phyloP scores from a whole-genome alignment of 2,113 vertebrate genomes.

The Notarius quadriscutis region DNA sequence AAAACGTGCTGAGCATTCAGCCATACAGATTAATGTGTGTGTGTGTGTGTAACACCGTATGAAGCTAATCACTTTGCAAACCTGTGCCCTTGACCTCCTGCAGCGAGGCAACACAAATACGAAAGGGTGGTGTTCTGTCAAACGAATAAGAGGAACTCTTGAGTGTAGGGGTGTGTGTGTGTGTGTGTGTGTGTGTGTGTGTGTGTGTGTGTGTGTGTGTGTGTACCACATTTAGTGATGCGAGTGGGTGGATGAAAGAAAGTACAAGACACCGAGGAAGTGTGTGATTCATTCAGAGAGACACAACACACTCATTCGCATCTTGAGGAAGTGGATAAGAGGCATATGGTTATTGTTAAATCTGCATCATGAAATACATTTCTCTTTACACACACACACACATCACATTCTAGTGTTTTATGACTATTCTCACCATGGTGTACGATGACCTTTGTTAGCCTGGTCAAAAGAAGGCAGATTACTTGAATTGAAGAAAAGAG shows the following conservation, averaged over 20 bases:
- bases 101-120: not conserved
- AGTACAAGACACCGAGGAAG: slow-evolving; percentile 18
- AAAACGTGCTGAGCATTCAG: slow-evolving; percentile 46
- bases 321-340: not conserved
- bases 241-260: slow-evolving; percentile 16
- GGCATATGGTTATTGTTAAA: not conserved
- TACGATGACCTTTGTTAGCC: not conserved
- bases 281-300: slow-evolving; percentile 41
- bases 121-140: not conserved
- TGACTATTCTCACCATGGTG: not conserved
- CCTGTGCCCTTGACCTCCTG: slow-evolving; percentile 11
- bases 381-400: not conserved
- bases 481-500: not conserved
- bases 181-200: slow-evolving; percentile 6
- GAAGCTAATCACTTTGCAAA: slow-evolving; percentile 5
- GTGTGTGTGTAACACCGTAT: not conserved
- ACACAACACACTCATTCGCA: not conserved
- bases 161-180: not conserved
- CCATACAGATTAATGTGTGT: slow-evolving; percentile 34
- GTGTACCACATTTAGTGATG: not conserved
- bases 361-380: not conserved
- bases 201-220: not conserved
- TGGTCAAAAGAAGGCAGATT: not conserved
- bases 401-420: not conserved
- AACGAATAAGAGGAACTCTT: not conserved